phyloP scores from a whole-genome alignment of 1,140 invertebrate genomes.

The Hirudo medicinalis region DNA sequence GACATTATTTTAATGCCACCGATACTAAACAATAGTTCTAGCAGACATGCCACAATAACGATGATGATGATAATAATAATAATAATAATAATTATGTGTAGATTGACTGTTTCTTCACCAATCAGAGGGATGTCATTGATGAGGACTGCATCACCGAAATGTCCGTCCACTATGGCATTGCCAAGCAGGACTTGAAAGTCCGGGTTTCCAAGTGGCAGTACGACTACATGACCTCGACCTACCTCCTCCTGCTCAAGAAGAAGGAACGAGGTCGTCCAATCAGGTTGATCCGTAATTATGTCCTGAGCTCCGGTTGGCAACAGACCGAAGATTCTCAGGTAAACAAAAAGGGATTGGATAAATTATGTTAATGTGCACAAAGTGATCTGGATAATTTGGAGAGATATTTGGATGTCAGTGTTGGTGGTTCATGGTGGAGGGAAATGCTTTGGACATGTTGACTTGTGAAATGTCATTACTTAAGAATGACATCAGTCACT shows the following conservation, averaged over 20 bases:
- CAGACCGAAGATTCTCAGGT: too few species aligned
- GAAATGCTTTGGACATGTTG: too few species aligned
- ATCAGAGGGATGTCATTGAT: conserved; percentile 45
- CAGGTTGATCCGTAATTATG: background rate
- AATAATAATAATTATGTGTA: background rate
- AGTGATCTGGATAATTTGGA: too few species aligned
- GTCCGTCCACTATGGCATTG: conserved; percentile 45
- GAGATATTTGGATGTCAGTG: too few species aligned
- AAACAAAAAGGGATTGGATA: too few species aligned
- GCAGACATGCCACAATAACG: too few species aligned
- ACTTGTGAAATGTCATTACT: too few species aligned
- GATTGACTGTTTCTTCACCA: background rate
- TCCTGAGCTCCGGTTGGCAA: background rate
- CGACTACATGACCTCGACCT: conserved; percentile 65
- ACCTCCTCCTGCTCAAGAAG: conserved; percentile 55
- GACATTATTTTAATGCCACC: too few species aligned
- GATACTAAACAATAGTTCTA: too few species aligned
- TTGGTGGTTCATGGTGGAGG: too few species aligned
- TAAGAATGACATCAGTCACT: too few species aligned
- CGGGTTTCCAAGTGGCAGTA: conserved; percentile 49
- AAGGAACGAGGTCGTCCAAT: conserved; percentile 49
- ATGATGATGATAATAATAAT: background rate
- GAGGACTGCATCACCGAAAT: conserved; percentile 55
- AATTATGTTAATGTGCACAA: too few species aligned
- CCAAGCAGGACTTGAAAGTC: conserved; percentile 37